Conservation (phyloP, 2,797 vertebrate genomes). For the Pampus argenteus region DNA sequence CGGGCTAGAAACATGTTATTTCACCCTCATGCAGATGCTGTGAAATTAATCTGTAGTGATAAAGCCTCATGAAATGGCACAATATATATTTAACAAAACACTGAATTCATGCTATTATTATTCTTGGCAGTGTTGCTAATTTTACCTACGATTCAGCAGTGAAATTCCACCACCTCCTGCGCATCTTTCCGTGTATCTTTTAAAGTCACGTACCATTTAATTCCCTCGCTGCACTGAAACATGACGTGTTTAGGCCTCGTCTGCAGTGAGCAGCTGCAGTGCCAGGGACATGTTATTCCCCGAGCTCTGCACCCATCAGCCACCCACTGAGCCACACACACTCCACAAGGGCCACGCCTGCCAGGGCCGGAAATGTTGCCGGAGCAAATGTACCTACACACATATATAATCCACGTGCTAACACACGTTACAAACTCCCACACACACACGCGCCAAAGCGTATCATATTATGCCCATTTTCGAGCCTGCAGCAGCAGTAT, state of each 20-base stretch:
- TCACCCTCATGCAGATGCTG: conserved; percentile 51
- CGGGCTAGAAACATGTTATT: conserved; percentile 69
- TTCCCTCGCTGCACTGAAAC: conserved; percentile 19
- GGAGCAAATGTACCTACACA: conserved; percentile 46
- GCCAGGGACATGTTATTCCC: conserved; percentile 57
- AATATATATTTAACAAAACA: too few relatives aligned
- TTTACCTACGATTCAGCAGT: conserved; percentile 27
- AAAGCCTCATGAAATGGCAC: conserved; percentile 34
- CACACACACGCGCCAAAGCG: conserved; percentile 27
- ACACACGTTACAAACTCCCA: conserved; percentile 32
- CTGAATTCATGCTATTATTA: conserved; percentile 33
- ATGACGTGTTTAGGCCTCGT: conserved; percentile 33
- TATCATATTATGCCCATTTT: conserved; percentile 23
- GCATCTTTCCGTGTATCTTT: conserved; percentile 37
- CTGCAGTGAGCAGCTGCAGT: conserved; percentile 71
- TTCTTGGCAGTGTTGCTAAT: conserved; percentile 37
- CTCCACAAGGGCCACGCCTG: conserved; percentile 54
- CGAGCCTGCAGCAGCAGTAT: conserved; percentile 7
- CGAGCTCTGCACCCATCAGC: conserved; percentile 63
- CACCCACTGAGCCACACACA: conserved; percentile 66
- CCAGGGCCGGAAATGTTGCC: conserved; percentile 37
- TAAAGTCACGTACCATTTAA: conserved; percentile 31
- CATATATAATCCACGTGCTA: conserved; percentile 26
- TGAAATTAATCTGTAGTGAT: conserved; percentile 47
- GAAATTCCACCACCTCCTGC: conserved; percentile 6